Conservation (phyloP, 2,113 vertebrate genomes). For the Sinocyclocheilus anshuiensis region DNA sequence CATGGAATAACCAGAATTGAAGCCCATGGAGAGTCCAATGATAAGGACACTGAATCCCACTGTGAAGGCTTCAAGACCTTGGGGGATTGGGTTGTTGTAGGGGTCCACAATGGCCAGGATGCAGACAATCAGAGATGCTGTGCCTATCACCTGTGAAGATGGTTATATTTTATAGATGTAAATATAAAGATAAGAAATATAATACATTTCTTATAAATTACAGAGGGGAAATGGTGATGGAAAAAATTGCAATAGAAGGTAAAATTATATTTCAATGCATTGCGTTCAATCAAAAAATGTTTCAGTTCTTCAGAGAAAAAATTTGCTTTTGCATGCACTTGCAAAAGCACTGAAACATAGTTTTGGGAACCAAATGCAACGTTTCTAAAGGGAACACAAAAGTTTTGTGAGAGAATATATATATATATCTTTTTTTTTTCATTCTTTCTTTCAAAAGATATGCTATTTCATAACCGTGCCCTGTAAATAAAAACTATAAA, state of each 20-base stretch:
- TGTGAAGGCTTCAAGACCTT: slow-evolving; percentile 92
- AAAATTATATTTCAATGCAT: neutral
- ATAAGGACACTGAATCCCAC: slow-evolving; percentile 93
- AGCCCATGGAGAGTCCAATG: slow-evolving; percentile 96
- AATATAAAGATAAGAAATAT: neutral
- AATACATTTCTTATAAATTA: neutral
- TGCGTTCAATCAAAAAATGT: too few species aligned
- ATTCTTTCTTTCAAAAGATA: too few species aligned
- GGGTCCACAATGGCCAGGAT: slow-evolving; percentile 95
- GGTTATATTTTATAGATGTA: neutral
- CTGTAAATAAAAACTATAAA: too few species aligned
- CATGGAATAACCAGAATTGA: slow-evolving; percentile 98
- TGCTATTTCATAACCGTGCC: too few species aligned
- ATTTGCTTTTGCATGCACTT: too few species aligned
- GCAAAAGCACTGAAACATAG: neutral
- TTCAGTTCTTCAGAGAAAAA: too few species aligned
- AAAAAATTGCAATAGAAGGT: too few species aligned
- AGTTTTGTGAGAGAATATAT: too few species aligned
- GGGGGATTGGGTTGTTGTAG: slow-evolving; percentile 90
- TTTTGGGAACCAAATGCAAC: too few species aligned
- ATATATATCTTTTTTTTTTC: too few species aligned
- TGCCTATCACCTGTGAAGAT: slow-evolving; percentile 87
- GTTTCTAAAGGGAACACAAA: too few species aligned
- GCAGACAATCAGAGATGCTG: slow-evolving; percentile 89
- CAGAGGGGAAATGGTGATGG: neutral